Base-by-base conservation (phyloP, 2,888 invertebrate species). In the Megastigmus dorsalis region DNA sequence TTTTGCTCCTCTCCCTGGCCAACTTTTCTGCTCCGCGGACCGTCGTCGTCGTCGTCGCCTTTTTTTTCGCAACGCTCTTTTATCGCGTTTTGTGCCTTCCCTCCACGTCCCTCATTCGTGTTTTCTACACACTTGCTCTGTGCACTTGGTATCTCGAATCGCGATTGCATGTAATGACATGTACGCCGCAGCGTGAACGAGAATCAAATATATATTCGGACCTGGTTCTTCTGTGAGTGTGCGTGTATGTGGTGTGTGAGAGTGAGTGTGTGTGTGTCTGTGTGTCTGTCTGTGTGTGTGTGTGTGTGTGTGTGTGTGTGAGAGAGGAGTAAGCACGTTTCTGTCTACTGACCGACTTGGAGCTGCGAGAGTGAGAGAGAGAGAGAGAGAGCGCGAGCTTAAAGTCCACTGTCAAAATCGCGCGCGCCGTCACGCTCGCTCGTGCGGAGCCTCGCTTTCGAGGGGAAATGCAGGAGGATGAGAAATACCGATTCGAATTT, bases 381-480 rank as follows among this genome's bases (percentile, higher is more conserved):
- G 30, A 52, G 20, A 48, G 13, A 57, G 60, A 38, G 28, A 41
- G 15, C 45, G 28, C 18, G 26, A 55, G 28, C n/a, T n/a, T n/a
- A 20, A 9, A 41, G 36, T 18, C 28, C 20, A 38, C 57, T 68
- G 68, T 68, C 68, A 54, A 62, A 54, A 70, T 62, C 36, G 20
- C 30, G 55, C 71, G 54, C 63, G 36, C 41, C 36, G 7, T 55
- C 55, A 26, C 57, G 57, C 38, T 23, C 33, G 50, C 15, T 3
- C 18, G 4, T 10, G 2, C 26, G 4, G n/a, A 15, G 10, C 28
- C 1, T 28, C 38, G 6, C 26, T 26, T n/a, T n/a, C n/a, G n/a
- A n/a, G 43, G 43, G 28, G 59, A n/a, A 33, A 54, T n/a, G n/a
- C 33, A 20, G 9, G 33, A 36, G 33, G 10, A 3, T 41, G 41